Percentiles rank a stretch among this genome's conserved stretches.
These are phyloP conservation scores for Platichthys flesus DNA, from an alignment of 2,113 vertebrate species.

Conservation along the genomic window DNA sequence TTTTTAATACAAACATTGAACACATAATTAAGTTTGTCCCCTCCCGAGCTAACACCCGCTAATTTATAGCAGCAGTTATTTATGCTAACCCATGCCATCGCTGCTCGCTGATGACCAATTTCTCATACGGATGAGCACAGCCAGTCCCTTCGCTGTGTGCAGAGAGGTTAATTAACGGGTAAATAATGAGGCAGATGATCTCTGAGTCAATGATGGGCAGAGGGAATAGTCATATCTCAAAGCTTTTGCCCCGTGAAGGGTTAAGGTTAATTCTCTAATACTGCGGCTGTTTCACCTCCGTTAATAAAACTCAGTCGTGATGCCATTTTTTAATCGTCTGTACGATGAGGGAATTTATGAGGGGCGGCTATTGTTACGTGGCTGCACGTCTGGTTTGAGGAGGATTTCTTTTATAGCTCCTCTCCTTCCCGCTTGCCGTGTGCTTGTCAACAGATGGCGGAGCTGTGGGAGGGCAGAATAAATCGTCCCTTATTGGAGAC, in stretches of 20 bases:
- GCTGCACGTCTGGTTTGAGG: constrained; percentile 59
- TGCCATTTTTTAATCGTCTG: constrained; percentile 67
- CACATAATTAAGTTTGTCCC: neutral
- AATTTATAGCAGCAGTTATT: constrained; percentile 41
- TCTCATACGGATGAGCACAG: constrained; percentile 55
- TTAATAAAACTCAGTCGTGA: constrained; percentile 57
- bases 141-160: constrained; percentile 23
- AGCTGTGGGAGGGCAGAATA: constrained; percentile 46
- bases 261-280: constrained; percentile 57
- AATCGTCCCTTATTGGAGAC: constrained; percentile 46
- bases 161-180: constrained; percentile 60
- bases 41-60: neutral
- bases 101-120: constrained; percentile 56
- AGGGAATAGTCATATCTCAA: constrained; percentile 51
- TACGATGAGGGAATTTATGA: constrained; percentile 73
- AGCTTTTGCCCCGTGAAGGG: constrained; percentile 50
- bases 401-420: neutral
- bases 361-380: constrained; percentile 67
- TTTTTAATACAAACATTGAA: neutral
- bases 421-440: constrained; percentile 39
- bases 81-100: constrained; percentile 34
- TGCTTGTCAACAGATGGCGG: constrained; percentile 72
- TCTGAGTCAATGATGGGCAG: constrained; percentile 48
- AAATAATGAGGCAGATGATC: constrained; percentile 66
- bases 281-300: constrained; percentile 24